Evolutionary conservation across 2,797 vertebrate genomes (phyloP), one percentile per base, ranked within the genome.

Genomic region (Gymnocypris eckloni): DNA sequence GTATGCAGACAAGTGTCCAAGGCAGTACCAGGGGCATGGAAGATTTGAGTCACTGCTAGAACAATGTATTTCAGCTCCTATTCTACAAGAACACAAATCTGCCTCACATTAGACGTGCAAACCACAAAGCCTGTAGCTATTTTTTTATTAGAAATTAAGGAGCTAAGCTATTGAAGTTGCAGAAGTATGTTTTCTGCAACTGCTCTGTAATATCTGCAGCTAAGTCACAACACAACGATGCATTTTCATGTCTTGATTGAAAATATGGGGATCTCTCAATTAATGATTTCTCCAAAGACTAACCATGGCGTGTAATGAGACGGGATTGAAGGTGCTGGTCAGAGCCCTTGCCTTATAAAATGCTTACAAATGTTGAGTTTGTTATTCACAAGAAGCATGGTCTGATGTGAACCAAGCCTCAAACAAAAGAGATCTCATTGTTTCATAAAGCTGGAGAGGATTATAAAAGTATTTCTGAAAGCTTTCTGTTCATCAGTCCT

Each of bases 41-140:
- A 66, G 9, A n/a, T 25, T 37, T 69, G 28, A 52, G 56, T 50
- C 43, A 61, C 52, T 7, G 28, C 22, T 3, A 45, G 13, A 41
- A 77, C 15, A 54, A 52, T 69, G 13, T 22, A 4, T 70, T 43
- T 54, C 3, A 59, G 13, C 11, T 71, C 18, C 59, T 6, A 41
- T 39, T 61, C 22, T 41, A 18, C n/a, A 4, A 16, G 41, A 33
- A 52, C 7, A 56, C n/a, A 69, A 79, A 80, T 76, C 77, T 87
- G 67, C 33, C 66, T 83, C 33, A 1, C 13, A 78, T 79, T 75
- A 82, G 70, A 54, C 56, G 2, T 59, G 28, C n/a, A 37, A 15
- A 28, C 15, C 10, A 7, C n/a, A 37, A 28, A 28, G 15, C 10
- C 43, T 28, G 20, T 9, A 15, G 20, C 16, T 77, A 13, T 64